Conservation (phyloP, 1,140 invertebrate genomes). For the Heliothis subflexa region DNA sequence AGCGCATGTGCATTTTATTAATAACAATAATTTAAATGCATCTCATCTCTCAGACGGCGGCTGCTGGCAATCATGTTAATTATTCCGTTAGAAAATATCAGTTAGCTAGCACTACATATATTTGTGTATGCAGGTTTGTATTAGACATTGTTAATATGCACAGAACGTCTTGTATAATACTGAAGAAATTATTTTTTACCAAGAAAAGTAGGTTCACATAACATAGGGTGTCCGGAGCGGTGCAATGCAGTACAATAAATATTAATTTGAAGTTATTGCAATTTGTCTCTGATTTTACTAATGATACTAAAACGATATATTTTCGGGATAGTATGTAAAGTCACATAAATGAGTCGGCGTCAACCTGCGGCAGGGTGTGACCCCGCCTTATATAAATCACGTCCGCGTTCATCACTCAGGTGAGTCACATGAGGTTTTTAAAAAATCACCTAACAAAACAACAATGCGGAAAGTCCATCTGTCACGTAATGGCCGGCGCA, state of each 20-base stretch:
- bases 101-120: no score
- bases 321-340: neutral
- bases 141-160: no score
- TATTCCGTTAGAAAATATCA: slow-evolving; percentile 24
- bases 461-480: slow-evolving; percentile 48
- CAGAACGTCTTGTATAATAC: no score
- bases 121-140: no score
- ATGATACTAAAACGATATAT: neutral
- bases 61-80: slow-evolving; percentile 37
- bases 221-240: no score
- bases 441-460: slow-evolving; percentile 45
- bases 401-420: slow-evolving; percentile 37
- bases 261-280: neutral
- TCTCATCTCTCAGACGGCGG: neutral
- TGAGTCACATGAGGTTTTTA: slow-evolving; percentile 35
- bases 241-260: neutral
- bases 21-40: slow-evolving; percentile 5
- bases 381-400: slow-evolving; percentile 20
- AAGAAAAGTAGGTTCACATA: no score
- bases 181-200: no score
- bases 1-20: slow-evolving; percentile 4
- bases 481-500: slow-evolving; percentile 63
- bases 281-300: neutral
- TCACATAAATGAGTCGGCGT: neutral
- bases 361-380: neutral